Evolutionary conservation across 1,140 invertebrate species (phyloP).

Genomic region (Solen grandis): DNA sequence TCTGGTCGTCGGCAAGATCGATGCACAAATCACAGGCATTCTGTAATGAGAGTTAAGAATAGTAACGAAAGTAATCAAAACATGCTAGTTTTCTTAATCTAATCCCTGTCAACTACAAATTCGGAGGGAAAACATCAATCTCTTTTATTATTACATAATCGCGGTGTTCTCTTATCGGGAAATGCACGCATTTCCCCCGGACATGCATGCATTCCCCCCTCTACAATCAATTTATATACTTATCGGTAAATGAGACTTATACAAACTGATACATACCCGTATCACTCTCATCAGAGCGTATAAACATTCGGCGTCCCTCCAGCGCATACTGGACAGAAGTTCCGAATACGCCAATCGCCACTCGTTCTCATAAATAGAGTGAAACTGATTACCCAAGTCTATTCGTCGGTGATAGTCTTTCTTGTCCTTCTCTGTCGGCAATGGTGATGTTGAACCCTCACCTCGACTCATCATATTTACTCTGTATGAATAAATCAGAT

Average conservation of each 20-base stretch:
- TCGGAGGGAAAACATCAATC: no score
- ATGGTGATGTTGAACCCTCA: neutral
- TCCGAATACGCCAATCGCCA: conserved; percentile 33
- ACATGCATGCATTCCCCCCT: no score
- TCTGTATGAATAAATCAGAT: no score
- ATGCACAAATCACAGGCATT: conserved; percentile 50
- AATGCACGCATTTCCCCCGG: no score
- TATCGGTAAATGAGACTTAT: no score
- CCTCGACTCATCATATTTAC: conserved; percentile 11
- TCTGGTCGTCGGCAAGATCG: conserved; percentile 41
- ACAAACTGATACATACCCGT: conserved; percentile 28
- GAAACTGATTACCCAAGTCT: conserved; percentile 16
- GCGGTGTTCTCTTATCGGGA: no score
- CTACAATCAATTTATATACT: no score
- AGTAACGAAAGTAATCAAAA: neutral
- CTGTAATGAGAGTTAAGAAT: conserved; percentile 2
- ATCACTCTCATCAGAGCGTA: conserved; percentile 47
- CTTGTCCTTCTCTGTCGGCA: conserved; percentile 31
- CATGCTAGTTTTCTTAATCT: no score
- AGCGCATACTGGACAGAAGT: neutral
- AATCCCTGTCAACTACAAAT: no score
- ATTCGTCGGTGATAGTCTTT: neutral
- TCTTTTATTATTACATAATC: no score
- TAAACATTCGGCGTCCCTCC: conserved; percentile 20
- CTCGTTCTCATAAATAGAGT: conserved; percentile 26